Percentiles rank a stretch among this genome's conserved stretches.
Evolutionary conservation across 1,140 invertebrate species (phyloP).

Genomic region (Xylocopa sonorina): DNA sequence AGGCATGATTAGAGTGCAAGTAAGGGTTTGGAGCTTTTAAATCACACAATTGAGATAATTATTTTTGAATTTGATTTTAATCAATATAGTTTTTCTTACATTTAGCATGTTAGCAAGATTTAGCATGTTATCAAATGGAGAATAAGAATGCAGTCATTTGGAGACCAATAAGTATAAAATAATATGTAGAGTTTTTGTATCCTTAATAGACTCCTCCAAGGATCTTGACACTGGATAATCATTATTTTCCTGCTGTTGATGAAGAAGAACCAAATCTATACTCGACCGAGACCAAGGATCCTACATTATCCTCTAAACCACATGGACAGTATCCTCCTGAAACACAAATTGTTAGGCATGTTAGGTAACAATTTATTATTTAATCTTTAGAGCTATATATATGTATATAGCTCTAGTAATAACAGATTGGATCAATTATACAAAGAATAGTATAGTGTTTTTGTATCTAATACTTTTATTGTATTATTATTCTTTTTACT

Average conservation of each 20-base stretch:
- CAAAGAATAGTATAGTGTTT: too few relatives aligned
- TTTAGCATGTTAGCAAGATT: not conserved
- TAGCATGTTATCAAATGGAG: not conserved
- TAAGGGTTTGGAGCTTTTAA: conserved; percentile 61
- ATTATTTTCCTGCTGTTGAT: conserved; percentile 89
- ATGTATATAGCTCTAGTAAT: not conserved
- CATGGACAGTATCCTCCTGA: conserved; percentile 65
- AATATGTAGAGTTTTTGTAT: not conserved
- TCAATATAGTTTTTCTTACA: not conserved
- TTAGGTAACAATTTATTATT: conserved; percentile 67
- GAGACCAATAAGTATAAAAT: not conserved
- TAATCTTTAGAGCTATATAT: not conserved
- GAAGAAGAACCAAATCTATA: conserved; percentile 80
- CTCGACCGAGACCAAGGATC: conserved; percentile 61
- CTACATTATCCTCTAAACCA: conserved; percentile 48
- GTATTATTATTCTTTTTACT: too few relatives aligned
- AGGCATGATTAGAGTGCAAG: conserved; percentile 87
- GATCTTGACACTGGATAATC: conserved; percentile 90
- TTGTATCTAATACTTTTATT: too few relatives aligned
- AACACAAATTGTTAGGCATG: conserved; percentile 71
- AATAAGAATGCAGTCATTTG: not conserved
- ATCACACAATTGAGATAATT: not conserved
- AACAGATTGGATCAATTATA: too few relatives aligned
- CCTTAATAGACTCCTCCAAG: conserved; percentile 88
- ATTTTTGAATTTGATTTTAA: not conserved